Conservation (phyloP, 2,113 vertebrate genomes). For the Apodemus sylvaticus region DNA sequence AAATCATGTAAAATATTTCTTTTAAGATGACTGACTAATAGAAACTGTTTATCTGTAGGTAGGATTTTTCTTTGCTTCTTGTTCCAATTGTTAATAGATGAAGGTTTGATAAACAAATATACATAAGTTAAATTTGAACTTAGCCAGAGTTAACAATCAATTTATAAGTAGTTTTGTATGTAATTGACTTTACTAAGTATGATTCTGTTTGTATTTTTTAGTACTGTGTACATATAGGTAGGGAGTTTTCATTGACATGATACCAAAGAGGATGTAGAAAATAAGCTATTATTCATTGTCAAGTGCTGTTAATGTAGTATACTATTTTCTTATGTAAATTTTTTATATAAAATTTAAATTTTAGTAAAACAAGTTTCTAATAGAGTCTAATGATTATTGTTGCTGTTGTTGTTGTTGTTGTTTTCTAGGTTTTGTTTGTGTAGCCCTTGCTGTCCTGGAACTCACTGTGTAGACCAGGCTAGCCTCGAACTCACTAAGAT, state of each 20-base stretch:
- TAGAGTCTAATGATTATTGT: not conserved
- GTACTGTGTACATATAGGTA: not conserved
- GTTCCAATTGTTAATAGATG: not conserved
- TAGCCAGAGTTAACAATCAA: not conserved
- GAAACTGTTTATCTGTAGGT: conserved; percentile 38
- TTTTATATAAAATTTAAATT: conserved; percentile 48
- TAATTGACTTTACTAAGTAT: conserved; percentile 11
- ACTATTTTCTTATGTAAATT: conserved; percentile 1
- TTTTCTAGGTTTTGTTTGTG: not conserved
- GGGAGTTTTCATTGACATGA: not conserved
- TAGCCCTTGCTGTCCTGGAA: not conserved
- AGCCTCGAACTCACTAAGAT: not conserved
- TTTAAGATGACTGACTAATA: conserved; percentile 25
- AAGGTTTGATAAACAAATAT: conserved; percentile 29
- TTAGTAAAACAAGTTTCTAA: conserved; percentile 3
- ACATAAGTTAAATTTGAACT: conserved; percentile 21
- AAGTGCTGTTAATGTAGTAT: not conserved
- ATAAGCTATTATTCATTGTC: conserved; percentile 12
- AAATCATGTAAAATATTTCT: conserved; percentile 50
- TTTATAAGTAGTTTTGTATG: conserved; percentile 24
- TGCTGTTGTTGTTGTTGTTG: not conserved
- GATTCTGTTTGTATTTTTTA: conserved; percentile 30
- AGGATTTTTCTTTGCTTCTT: not conserved
- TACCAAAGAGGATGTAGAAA: conserved; percentile 7
- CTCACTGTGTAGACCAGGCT: not conserved